Base-by-base conservation (phyloP, 2,797 vertebrate genomes). In the Megaceryle alcyon region DNA sequence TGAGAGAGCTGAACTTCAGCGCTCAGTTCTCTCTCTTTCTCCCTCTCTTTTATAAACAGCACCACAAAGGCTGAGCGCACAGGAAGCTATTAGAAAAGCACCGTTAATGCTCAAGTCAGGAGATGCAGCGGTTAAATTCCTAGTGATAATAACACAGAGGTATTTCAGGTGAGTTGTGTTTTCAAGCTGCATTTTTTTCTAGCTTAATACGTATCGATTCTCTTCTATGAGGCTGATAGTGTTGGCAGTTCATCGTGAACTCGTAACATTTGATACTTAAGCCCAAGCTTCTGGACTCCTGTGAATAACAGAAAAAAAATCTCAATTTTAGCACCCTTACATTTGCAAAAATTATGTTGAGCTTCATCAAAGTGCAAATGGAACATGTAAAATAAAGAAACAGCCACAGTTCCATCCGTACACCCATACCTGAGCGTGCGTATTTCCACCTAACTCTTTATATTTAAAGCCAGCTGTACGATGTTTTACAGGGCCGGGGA, bases 1-100 rank as follows among this genome's bases (percentile, higher is more conserved):
- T 79, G 92, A 91, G 86, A 90, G 31, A 11, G 78, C 84, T 90
- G 80, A 95, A 93, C 91, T 95, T 83, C 84, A 87, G 76, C 35
- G 35, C 88, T 85, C 10, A 23, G 37, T 90, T 88, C 86, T 88
- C 60, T 92, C 51, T 92, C 43, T 57, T 53, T 65, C 43, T 63
- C 33, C 70, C 57, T 80, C 46, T 63, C 14, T 69, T 92, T 88
- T 19, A 80, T 17, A 65, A 96, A 48, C 21, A 63, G 54, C 75
- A 76, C 33, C 61, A 28, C 1, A 7, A 80, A 91, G 66, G 66
- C 0, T 43, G 75, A 70, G 35, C n/a, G 53, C 49, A 54, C 22
- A 87, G 84, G n/a, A 91, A 87, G 78, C 73, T 88, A 20, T 64
- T 68, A 65, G 75, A 70, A 91, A 94, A 94, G 23, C 37, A 22